Conservation (phyloP, 2,888 invertebrate genomes). For the Cybosia mesomella region DNA sequence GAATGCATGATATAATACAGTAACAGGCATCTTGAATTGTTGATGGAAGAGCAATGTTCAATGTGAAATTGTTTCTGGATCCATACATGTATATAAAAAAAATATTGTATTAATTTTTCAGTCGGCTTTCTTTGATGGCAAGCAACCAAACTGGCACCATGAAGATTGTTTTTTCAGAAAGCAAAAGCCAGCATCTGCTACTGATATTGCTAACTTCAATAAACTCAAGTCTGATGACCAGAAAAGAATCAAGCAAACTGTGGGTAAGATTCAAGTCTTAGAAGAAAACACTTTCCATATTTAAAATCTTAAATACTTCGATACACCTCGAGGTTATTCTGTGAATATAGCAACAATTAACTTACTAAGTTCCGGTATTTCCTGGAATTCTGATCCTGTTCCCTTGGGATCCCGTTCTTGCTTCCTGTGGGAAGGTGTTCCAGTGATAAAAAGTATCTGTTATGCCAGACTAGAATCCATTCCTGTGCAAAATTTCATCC, state of each 20-base stretch:
- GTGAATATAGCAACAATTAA: too few species aligned
- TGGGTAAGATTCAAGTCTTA: slow-evolving; percentile 85
- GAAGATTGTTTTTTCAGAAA: slow-evolving; percentile 94
- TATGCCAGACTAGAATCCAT: too few species aligned
- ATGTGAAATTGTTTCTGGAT: neutral
- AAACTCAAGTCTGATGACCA: slow-evolving; percentile 94
- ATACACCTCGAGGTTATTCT: neutral
- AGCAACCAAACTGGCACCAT: slow-evolving; percentile 96
- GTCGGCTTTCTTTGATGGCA: slow-evolving; percentile 96
- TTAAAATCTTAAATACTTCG: neutral
- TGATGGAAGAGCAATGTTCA: too few species aligned
- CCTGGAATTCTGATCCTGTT: too few species aligned
- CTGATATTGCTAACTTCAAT: slow-evolving; percentile 94
- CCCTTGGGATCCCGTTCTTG: too few species aligned
- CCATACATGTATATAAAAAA: neutral
- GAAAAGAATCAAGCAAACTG: slow-evolving; percentile 89
- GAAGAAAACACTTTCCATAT: neutral
- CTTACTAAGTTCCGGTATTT: too few species aligned
- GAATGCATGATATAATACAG: too few species aligned
- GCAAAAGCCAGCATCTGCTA: slow-evolving; percentile 90
- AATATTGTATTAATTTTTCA: slow-evolving; percentile 71
- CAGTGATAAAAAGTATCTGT: too few species aligned
- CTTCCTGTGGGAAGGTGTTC: too few species aligned
- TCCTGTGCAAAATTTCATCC: too few species aligned
- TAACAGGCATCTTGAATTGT: too few species aligned